phyloP scores from a whole-genome alignment of 2,888 invertebrate genomes.

The Apamea anceps region DNA sequence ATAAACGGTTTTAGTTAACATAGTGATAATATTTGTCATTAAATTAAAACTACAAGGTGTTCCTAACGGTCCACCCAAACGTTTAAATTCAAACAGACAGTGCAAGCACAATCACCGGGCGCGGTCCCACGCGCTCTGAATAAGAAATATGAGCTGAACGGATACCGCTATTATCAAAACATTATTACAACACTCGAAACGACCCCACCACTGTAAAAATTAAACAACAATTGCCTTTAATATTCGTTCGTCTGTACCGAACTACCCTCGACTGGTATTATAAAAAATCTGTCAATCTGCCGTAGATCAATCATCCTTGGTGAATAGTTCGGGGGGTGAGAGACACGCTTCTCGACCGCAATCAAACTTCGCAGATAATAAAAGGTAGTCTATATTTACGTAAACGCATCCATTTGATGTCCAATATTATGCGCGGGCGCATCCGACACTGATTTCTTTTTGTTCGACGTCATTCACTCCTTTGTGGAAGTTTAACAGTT shows the following conservation, averaged over 20 bases:
- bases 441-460: constrained; percentile 82
- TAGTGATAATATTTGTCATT: constrained; percentile 36
- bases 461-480: constrained; percentile 75
- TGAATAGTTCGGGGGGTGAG: constrained; percentile 87
- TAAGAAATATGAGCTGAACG: constrained; percentile 90
- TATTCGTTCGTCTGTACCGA: constrained; percentile 86
- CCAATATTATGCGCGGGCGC: constrained; percentile 84
- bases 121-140: constrained; percentile 88
- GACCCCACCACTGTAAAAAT: constrained; percentile 89
- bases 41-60: constrained; percentile 80
- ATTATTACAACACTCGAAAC: constrained; percentile 90
- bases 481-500: constrained; percentile 76
- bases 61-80: constrained; percentile 76
- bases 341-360: constrained; percentile 79
- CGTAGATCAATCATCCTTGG: constrained; percentile 89
- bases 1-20: constrained; percentile 21
- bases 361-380: constrained; percentile 87
- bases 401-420: constrained; percentile 88
- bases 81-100: constrained; percentile 81
- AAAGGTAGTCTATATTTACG: constrained; percentile 88
- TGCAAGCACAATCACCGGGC: constrained; percentile 73
- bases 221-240: constrained; percentile 91
- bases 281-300: constrained; percentile 90
- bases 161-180: constrained; percentile 90
- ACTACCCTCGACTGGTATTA: constrained; percentile 84